Base-by-base conservation (phyloP, 2,888 invertebrate species). In the Miltochrista miniata region DNA sequence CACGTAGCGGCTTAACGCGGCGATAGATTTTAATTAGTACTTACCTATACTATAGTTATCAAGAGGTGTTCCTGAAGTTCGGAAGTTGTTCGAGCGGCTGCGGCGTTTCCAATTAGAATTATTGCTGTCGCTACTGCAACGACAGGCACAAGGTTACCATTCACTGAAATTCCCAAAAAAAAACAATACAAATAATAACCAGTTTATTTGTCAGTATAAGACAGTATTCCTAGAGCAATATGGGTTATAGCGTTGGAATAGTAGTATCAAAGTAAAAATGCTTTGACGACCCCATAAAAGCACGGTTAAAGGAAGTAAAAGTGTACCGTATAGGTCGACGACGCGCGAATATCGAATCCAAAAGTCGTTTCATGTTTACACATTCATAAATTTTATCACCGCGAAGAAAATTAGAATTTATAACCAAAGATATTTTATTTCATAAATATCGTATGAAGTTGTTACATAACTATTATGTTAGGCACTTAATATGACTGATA, bases 21-120 rank as follows among this genome's bases (percentile, higher is more conserved):
- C 65, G 66, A 79, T 77, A 76, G 77, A 72, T 78, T 78, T 77
- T 80, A 79, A 80, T 80, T 80, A 79, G 78, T 76, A 74, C 18
- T 5, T 24, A 74, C 18, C 18, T 24, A 4, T 24, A 24, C 18
- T 74, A 79, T 79, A 77, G n/a, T 77, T 78, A 72, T 75, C 70
- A 43, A 53, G 74, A 76, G 79, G 68, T 70, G 72, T 64, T 68
- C 61, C 66, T 59, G 54, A 62, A 79, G 72, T 76, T 76, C 51
- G 64, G 61, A 75, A 74, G 66, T 72, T 62, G 68, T 70, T 71
- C 67, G 65, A 59, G 65, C 65, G 56, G 59, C 61, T 59, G 65
- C 65, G 56, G 59, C 61, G 64, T 64, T 57, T 59, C 61, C 79
- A 72, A 79, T 77, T 70, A 77, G 70, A 72, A 79, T 78, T 68